phyloP scores from a whole-genome alignment of 2,113 vertebrate genomes.

The Hypanus sabinus region DNA sequence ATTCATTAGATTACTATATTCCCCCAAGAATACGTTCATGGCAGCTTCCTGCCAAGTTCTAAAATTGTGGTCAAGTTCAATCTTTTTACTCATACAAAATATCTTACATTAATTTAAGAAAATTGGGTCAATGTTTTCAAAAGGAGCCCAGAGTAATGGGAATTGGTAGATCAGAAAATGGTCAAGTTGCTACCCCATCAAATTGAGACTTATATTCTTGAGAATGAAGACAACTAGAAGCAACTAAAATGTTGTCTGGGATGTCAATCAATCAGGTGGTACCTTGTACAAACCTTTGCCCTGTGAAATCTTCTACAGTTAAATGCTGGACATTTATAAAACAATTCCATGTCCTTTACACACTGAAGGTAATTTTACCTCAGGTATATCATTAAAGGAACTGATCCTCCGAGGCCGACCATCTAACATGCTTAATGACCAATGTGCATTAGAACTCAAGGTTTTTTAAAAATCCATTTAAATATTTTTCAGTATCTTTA shows the following conservation, averaged over 20 bases:
- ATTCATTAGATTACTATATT: neutral
- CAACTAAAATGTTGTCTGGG: neutral
- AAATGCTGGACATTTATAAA: neutral
- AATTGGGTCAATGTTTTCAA: neutral
- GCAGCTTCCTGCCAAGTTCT: neutral
- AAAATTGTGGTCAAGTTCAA: neutral
- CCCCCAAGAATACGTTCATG: neutral
- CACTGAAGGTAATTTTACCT: neutral
- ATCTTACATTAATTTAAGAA: neutral
- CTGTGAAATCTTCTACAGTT: neutral
- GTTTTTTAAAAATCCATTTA: too few relatives aligned
- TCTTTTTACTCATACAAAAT: neutral
- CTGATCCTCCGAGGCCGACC: neutral
- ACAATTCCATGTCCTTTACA: neutral
- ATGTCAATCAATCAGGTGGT: neutral
- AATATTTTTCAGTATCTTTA: neutral
- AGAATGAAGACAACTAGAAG: neutral
- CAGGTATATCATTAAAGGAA: neutral
- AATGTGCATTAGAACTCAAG: too few relatives aligned
- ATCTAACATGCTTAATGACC: neutral
- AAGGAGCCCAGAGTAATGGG: neutral
- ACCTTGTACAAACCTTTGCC: neutral
- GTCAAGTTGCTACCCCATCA: neutral
- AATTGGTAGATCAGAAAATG: neutral
- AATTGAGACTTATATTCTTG: neutral